Evolutionary conservation across 1,140 invertebrate genomes (phyloP).

Genomic region (Leptinotarsa lineolata): DNA sequence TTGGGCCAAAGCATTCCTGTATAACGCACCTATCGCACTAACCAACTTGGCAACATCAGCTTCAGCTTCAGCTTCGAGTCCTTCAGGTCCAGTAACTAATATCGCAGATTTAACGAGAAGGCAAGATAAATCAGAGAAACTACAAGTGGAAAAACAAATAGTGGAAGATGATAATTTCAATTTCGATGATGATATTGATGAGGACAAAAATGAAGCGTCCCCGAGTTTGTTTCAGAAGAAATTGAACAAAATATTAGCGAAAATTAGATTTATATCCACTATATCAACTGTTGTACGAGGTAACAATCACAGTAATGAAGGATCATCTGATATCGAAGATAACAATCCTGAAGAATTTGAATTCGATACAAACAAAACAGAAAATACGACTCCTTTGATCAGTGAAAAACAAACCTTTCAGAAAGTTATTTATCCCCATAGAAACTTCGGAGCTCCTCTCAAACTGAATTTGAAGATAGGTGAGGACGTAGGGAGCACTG

Average conservation of each 20-base stretch:
- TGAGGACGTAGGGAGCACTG: not conserved
- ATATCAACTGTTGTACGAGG: not conserved
- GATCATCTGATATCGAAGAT: not conserved
- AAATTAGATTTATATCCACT: conserved; percentile 17
- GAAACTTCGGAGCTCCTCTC: conserved; percentile 7
- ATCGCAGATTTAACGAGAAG: conserved; percentile 35
- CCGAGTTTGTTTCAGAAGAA: conserved; percentile 39
- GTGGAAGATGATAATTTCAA: conserved; percentile 3
- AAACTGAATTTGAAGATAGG: conserved; percentile 16
- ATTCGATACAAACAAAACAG: not conserved
- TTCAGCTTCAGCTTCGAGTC: conserved; percentile 31
- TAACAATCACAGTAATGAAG: not conserved
- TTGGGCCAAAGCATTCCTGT: conserved; percentile 21
- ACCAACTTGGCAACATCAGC: conserved; percentile 30
- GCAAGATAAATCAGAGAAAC: conserved; percentile 29
- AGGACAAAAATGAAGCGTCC: conserved; percentile 34
- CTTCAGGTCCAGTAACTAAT: not conserved
- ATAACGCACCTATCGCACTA: conserved; percentile 25
- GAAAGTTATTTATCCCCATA: conserved; percentile 16
- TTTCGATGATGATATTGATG: conserved; percentile 3
- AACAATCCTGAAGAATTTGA: not conserved
- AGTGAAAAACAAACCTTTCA: not conserved
- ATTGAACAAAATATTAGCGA: conserved; percentile 27
- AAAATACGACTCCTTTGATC: not conserved
- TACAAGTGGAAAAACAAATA: conserved; percentile 32